Evolutionary conservation across 64 coral and sea anemone species (phyloP).

Genomic region (Pocillopora damicornis): DNA sequence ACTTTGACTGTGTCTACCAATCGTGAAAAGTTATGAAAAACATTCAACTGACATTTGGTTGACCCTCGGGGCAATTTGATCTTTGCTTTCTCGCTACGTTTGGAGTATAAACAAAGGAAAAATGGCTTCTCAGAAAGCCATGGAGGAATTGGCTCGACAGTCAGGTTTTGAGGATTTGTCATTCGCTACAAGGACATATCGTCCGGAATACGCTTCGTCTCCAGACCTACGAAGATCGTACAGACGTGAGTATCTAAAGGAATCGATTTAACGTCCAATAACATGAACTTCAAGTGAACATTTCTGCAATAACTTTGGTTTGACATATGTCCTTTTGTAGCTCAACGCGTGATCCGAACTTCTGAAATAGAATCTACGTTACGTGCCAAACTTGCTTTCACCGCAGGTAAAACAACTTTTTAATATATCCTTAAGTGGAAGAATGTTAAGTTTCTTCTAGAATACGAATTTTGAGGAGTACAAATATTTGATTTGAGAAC

Average conservation of each 20-base stretch:
- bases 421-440: background rate
- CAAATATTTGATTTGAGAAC: background rate
- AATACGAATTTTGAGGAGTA: background rate
- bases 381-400: slow-evolving; percentile 72
- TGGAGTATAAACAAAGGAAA: background rate
- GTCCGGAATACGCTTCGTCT: slow-evolving; percentile 79
- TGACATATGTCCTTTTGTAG: slow-evolving; percentile 30
- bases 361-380: slow-evolving; percentile 69
- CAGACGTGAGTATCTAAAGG: slow-evolving; percentile 34
- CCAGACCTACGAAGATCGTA: slow-evolving; percentile 41
- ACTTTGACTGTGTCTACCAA: background rate
- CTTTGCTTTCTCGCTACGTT: slow-evolving; percentile 5
- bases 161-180: slow-evolving; percentile 83
- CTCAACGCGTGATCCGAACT: slow-evolving; percentile 55
- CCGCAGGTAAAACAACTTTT: slow-evolving; percentile 54
- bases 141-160: slow-evolving; percentile 15
- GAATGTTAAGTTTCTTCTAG: background rate
- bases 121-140: slow-evolving; percentile 30
- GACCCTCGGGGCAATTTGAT: slow-evolving; percentile 10
- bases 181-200: slow-evolving; percentile 85
- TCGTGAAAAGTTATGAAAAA: slow-evolving; percentile 3
- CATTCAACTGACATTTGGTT: background rate
- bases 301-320: slow-evolving; percentile 10
- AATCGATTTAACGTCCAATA: slow-evolving; percentile 17
- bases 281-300: slow-evolving; percentile 22